A percentile compares a stretch with the other conserved stretches of the same genome.
These are phyloP conservation scores for Myotis brandtii DNA, from an alignment of 2,113 vertebrate genomes.

Conservation along the genomic window DNA sequence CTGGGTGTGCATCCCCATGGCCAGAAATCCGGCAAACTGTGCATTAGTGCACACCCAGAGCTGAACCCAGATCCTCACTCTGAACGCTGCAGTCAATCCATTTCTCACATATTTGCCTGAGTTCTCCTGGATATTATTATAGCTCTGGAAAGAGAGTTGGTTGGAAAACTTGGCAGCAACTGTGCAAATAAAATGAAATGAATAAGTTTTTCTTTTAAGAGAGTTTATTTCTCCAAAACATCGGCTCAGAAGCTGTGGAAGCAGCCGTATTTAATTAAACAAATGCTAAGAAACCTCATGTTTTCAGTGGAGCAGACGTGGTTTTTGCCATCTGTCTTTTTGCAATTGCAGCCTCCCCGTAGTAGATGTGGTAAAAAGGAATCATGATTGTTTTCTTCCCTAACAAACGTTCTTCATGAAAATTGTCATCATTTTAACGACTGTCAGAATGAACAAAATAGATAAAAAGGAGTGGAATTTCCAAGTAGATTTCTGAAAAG, in stretches of 20 bases:
- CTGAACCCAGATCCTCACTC: constrained; percentile 17
- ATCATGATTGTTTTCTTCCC: constrained; percentile 65
- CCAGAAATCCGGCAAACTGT: constrained; percentile 21
- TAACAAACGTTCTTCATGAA: constrained; percentile 74
- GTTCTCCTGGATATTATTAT: constrained; percentile 72
- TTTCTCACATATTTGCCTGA: constrained; percentile 50
- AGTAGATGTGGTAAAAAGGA: constrained; percentile 13
- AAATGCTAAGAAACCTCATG: constrained; percentile 63
- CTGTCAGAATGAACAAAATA: constrained; percentile 47
- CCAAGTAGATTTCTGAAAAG: constrained; percentile 51
- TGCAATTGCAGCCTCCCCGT: constrained; percentile 57
- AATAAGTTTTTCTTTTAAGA: constrained; percentile 73
- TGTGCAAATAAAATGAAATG: constrained; percentile 73
- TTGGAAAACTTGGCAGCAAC: constrained; percentile 72
- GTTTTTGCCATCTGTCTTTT: constrained; percentile 65
- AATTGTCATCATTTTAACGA: constrained; percentile 66
- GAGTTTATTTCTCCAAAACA: constrained; percentile 73
- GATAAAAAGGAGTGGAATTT: constrained; percentile 63
- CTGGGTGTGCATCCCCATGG: not conserved
- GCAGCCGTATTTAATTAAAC: constrained; percentile 72
- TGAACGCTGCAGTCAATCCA: not conserved
- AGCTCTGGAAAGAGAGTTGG: constrained; percentile 58
- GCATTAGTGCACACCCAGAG: constrained; percentile 17
- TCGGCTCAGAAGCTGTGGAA: constrained; percentile 64
- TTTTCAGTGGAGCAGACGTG: not conserved